A percentile compares a stretch with the other conserved stretches of the same genome.
Conservation (phyloP, 2,888 invertebrate genomes). For the Fragum sueziense region DNA sequence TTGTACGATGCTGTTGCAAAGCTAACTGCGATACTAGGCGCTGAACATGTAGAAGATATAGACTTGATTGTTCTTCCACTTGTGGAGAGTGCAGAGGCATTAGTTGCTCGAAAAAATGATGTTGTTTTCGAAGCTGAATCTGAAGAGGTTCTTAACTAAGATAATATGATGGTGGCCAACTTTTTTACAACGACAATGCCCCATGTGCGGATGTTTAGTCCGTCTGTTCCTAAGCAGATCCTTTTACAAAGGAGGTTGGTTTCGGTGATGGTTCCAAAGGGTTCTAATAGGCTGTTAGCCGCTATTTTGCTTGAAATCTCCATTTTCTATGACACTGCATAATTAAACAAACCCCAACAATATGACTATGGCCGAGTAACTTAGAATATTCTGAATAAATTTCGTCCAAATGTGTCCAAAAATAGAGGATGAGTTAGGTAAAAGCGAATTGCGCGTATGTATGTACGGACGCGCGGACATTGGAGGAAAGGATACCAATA, state of each 20-base stretch:
- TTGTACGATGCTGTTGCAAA: not conserved
- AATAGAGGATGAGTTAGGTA: too few relatives aligned
- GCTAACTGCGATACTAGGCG: not conserved
- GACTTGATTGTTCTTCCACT: not conserved
- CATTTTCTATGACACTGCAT: too few relatives aligned
- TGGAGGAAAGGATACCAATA: too few relatives aligned
- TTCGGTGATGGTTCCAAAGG: not conserved
- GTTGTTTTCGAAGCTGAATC: not conserved
- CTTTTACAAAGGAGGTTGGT: not conserved
- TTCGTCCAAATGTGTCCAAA: too few relatives aligned
- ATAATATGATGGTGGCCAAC: not conserved
- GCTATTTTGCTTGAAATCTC: too few relatives aligned
- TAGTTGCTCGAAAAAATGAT: not conserved
- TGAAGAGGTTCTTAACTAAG: not conserved
- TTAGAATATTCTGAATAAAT: too few relatives aligned
- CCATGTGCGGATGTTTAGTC: not conserved
- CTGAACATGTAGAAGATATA: not conserved
- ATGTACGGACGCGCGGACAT: too few relatives aligned
- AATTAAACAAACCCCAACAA: not conserved
- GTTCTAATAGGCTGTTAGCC: not conserved
- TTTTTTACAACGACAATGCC: not conserved
- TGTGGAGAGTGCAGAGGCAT: not conserved
- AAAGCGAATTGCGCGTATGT: too few relatives aligned
- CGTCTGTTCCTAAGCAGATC: not conserved
- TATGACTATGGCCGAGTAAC: too few relatives aligned